Percentiles rank a stretch among this genome's conserved stretches.
Conservation (phyloP, 2,888 invertebrate species). For the Caenorhabditis doughertyi region DNA sequence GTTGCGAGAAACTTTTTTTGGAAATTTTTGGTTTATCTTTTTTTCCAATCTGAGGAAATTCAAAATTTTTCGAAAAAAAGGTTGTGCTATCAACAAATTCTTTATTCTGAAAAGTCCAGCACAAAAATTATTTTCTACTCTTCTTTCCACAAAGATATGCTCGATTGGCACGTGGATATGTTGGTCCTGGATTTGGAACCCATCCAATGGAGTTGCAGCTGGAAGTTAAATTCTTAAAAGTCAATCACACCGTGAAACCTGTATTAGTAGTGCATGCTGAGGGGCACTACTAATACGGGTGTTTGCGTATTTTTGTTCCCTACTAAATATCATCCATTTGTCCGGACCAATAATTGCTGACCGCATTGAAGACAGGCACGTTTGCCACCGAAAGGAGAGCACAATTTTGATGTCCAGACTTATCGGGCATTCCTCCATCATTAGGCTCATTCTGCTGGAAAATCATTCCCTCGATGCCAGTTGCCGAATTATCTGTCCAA, state of each 20-base stretch:
- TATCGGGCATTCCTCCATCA: background rate
- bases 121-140: background rate
- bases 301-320: background rate
- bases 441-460: too few species aligned
- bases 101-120: too few species aligned
- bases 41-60: too few species aligned
- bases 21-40: too few species aligned
- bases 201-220: background rate
- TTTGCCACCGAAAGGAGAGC: background rate
- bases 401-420: background rate
- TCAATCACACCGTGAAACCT: too few species aligned
- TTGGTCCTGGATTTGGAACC: too few species aligned
- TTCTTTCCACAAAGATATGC: slow-evolving; percentile 7
- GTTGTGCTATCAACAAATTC: too few species aligned
- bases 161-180: background rate
- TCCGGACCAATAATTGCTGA: background rate
- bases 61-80: too few species aligned
- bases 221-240: background rate
- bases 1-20: too few species aligned
- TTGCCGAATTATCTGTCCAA: background rate
- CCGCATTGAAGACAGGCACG: background rate
- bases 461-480: background rate
- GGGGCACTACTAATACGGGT: too few species aligned
- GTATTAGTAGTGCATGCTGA: too few species aligned
- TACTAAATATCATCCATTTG: slow-evolving; percentile 8